A percentile compares a stretch with the other conserved stretches of the same genome.
Conservation (phyloP, 2,888 invertebrate species). For the Omphaloscelis lunosa region DNA sequence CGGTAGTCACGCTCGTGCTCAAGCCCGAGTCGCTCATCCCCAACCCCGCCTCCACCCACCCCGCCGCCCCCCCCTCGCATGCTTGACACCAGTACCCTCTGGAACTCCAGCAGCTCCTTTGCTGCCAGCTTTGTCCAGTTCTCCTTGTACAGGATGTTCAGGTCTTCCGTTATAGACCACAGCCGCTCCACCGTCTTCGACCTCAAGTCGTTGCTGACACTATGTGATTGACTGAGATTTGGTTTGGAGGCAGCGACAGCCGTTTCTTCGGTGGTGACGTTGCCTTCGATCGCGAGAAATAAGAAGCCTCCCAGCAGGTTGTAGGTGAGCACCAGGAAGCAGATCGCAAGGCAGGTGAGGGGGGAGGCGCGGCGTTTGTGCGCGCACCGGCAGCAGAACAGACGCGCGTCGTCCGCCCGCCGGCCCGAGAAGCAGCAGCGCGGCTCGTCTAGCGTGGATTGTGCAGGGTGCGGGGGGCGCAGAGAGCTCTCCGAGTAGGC, state of each 20-base stretch:
- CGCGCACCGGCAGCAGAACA: slow-evolving; percentile 88
- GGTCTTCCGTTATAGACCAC: slow-evolving; percentile 96
- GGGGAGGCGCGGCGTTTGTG: slow-evolving; percentile 89
- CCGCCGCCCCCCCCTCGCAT: slow-evolving; percentile 75
- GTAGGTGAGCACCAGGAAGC: slow-evolving; percentile 96
- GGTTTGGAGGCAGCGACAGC: slow-evolving; percentile 92
- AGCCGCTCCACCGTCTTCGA: slow-evolving; percentile 94
- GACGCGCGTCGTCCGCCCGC: slow-evolving; percentile 67
- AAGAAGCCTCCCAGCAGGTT: slow-evolving; percentile 97
- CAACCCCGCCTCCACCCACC: slow-evolving; percentile 59
- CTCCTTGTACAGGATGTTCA: slow-evolving; percentile 97
- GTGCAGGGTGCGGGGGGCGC: slow-evolving; percentile 7
- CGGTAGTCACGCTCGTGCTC: slow-evolving; percentile 90
- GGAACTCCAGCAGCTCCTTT: slow-evolving; percentile 96
- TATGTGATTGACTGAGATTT: slow-evolving; percentile 90
- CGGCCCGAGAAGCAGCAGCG: slow-evolving; percentile 72
- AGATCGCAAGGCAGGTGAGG: slow-evolving; percentile 95
- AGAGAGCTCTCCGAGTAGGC: slow-evolving; percentile 28
- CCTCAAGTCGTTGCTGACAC: slow-evolving; percentile 91
- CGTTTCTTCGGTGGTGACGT: slow-evolving; percentile 88
- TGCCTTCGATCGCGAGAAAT: slow-evolving; percentile 96
- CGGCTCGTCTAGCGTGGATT: slow-evolving; percentile 57
- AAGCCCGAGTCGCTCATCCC: slow-evolving; percentile 66
- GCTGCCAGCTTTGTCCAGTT: slow-evolving; percentile 97
- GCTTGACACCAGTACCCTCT: slow-evolving; percentile 91